Conservation (phyloP, 2,888 invertebrate species). For the Pollenia griseotomentosa region DNA sequence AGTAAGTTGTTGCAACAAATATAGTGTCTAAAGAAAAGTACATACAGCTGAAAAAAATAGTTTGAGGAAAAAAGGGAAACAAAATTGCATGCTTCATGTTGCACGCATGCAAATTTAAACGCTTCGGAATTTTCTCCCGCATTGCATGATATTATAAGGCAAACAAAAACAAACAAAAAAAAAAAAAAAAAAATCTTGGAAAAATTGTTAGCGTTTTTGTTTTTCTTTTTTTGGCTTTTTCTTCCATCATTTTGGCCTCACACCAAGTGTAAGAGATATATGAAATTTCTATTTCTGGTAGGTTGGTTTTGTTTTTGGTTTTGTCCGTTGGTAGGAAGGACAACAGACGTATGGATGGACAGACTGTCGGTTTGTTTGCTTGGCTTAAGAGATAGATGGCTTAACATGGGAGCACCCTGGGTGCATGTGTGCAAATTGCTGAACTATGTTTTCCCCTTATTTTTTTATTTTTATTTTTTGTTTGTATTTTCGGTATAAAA, state of each 20-base stretch:
- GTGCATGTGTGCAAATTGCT: slow-evolving; percentile 73
- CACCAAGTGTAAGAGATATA: slow-evolving; percentile 57
- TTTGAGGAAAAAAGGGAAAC: slow-evolving; percentile 46
- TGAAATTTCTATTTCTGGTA: slow-evolving; percentile 46
- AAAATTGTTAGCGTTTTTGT: slow-evolving; percentile 58
- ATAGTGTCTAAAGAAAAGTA: slow-evolving; percentile 38
- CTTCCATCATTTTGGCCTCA: slow-evolving; percentile 65
- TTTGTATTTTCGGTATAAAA: slow-evolving; percentile 23
- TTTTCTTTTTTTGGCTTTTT: slow-evolving; percentile 13
- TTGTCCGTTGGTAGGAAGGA: slow-evolving; percentile 17
- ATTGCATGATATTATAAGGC: slow-evolving; percentile 72
- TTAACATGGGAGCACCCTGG: slow-evolving; percentile 65
- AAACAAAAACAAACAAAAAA: slow-evolving; percentile 13
- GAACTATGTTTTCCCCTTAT: slow-evolving; percentile 63
- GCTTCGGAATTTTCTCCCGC: slow-evolving; percentile 75
- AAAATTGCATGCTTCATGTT: slow-evolving; percentile 73
- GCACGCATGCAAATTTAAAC: slow-evolving; percentile 75
- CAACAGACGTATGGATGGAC: neutral
- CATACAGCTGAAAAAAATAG: slow-evolving; percentile 16
- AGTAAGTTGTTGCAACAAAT: slow-evolving; percentile 30
- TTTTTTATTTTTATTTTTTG: slow-evolving; percentile 9
- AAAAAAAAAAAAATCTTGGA: slow-evolving; percentile 30
- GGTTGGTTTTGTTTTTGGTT: slow-evolving; percentile 8
- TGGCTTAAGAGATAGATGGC: slow-evolving; percentile 34
- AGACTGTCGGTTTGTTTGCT: slow-evolving; percentile 42